phyloP scores from a whole-genome alignment of 2,888 invertebrate genomes.

The Pammene fasciana region DNA sequence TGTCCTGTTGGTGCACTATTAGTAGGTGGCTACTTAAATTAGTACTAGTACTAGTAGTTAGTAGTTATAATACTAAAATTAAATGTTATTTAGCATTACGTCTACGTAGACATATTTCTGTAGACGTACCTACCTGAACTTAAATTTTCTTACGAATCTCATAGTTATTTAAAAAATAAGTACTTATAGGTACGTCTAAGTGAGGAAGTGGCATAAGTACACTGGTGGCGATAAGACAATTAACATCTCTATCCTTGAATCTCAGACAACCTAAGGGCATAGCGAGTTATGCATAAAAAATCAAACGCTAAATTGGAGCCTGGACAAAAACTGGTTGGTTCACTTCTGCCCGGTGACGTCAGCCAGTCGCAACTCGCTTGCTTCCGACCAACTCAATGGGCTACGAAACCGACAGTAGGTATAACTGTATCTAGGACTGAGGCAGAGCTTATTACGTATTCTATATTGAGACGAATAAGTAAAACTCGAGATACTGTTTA shows the following conservation, averaged over 20 bases:
- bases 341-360: constrained; percentile 70
- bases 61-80: no score
- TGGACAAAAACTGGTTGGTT: constrained; percentile 71
- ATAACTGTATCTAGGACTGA: constrained; percentile 31
- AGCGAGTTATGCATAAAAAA: constrained; percentile 79
- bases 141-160: no score
- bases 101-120: no score
- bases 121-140: no score
- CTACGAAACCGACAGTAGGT: constrained; percentile 37
- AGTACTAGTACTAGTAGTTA: no score
- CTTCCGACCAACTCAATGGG: constrained; percentile 58
- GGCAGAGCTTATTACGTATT: no score
- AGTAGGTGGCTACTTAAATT: no score
- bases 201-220: not conserved
- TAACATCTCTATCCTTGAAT: constrained; percentile 71
- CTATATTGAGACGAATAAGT: not conserved
- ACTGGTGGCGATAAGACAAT: constrained; percentile 54
- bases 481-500: not conserved
- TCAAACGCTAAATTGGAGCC: constrained; percentile 78
- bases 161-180: no score
- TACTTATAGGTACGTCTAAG: no score
- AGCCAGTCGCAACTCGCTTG: constrained; percentile 61
- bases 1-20: no score
- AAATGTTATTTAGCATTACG: no score
- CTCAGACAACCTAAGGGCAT: constrained; percentile 78